phyloP scores from a whole-genome alignment of 2,113 vertebrate species.

The Mustelus asterias region DNA sequence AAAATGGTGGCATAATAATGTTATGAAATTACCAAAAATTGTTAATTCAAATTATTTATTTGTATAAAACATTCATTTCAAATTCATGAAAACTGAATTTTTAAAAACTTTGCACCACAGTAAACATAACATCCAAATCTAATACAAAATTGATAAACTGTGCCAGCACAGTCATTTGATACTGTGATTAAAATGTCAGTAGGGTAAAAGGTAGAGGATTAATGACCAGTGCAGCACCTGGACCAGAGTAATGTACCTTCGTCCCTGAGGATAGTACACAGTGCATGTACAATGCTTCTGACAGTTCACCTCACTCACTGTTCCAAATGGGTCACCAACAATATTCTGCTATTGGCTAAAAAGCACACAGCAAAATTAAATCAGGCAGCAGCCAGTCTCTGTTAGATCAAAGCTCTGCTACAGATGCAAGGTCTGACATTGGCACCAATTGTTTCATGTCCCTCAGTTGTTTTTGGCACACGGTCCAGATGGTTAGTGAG shows the following conservation, averaged over 20 bases:
- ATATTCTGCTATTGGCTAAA: not conserved
- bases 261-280: not conserved
- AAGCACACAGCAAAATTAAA: conserved; percentile 26
- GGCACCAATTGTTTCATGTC: conserved; percentile 11
- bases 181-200: not conserved
- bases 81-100: not conserved
- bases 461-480: not conserved
- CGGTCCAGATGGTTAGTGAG: not conserved
- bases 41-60: not conserved
- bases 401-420: conserved; percentile 11
- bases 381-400: not conserved
- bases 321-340: not conserved
- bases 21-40: not conserved
- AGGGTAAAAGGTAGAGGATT: not conserved
- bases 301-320: not conserved
- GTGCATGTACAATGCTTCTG: not conserved
- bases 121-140: not conserved
- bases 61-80: not conserved
- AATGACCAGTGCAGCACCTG: not conserved
- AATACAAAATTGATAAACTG: not conserved
- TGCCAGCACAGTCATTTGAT: not conserved
- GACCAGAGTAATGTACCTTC: not conserved
- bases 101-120: not conserved
- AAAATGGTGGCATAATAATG: not conserved
- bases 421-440: not conserved